Percentiles rank a stretch among this genome's conserved stretches.
Evolutionary conservation across 2,888 invertebrate species (phyloP).

Genomic region (Hydraecia micacea): DNA sequence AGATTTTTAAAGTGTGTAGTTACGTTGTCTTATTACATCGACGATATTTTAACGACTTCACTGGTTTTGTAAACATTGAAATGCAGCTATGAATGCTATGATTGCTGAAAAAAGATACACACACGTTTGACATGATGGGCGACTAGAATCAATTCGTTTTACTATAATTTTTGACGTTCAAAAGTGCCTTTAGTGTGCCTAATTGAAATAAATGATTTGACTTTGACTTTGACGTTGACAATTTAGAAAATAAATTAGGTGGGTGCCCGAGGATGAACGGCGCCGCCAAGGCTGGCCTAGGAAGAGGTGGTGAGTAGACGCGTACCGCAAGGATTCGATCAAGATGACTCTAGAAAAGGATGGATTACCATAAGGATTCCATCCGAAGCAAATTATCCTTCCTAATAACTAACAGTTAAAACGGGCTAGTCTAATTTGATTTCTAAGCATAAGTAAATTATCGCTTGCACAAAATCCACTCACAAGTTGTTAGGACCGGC

Average conservation of each 20-base stretch:
- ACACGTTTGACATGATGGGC: too few relatives aligned
- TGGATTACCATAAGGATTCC: background rate
- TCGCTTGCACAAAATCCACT: background rate
- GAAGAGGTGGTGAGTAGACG: background rate
- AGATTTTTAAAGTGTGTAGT: conserved; percentile 2
- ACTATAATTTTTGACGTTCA: too few relatives aligned
- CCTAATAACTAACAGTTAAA: background rate
- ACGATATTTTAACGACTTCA: background rate
- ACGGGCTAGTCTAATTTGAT: background rate
- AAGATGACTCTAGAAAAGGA: background rate
- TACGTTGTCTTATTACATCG: background rate
- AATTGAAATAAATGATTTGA: too few relatives aligned
- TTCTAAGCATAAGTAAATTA: background rate
- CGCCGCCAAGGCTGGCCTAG: background rate
- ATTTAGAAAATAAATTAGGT: background rate
- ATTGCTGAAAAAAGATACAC: background rate
- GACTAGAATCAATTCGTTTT: too few relatives aligned
- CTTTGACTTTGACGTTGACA: too few relatives aligned
- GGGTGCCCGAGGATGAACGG: background rate
- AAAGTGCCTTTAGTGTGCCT: too few relatives aligned
- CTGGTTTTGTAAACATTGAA: background rate
- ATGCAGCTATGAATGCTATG: background rate
- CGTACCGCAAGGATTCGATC: background rate
- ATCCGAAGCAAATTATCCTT: background rate
- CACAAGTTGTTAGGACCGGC: conserved; percentile 23